Evolutionary conservation across 1,140 invertebrate species (phyloP), one percentile per base, ranked within the genome.

Genomic region (Ceratosolen fusciceps): DNA sequence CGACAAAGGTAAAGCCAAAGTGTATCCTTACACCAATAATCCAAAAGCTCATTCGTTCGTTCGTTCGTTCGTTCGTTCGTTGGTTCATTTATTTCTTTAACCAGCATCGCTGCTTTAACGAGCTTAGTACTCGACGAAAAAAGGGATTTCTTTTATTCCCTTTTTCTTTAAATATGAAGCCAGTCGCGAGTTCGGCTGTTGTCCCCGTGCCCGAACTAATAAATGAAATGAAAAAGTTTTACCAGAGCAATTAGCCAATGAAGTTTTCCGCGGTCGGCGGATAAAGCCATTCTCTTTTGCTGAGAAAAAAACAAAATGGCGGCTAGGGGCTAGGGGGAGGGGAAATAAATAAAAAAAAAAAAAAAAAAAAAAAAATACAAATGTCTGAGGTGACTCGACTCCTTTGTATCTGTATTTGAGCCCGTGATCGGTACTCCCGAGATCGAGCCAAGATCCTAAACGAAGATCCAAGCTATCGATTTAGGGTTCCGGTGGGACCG

Each of bases 1-100:
- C n/a, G n/a, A 77, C 81, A 76, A 9, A 21, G 19, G 83, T 85
- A 79, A 74, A 83, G 80, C 83, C 76, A 37, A n/a, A 7, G 16
- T 19, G 31, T 14, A 37, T 37, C 5, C 19, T 24, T 65, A 65
- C n/a, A 37, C 19, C 9, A 8, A 65, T 10, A 37, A 37, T 37
- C n/a, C 14, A 37, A 65, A 21, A n/a, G 34, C 37, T 65, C 5
- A 1, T n/a, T n/a, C n/a, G n/a, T n/a, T n/a, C n/a, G n/a, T n/a
- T n/a, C n/a, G n/a, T n/a, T n/a, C n/a, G n/a, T n/a, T n/a, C n/a
- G n/a, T n/a, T n/a, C n/a, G n/a, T n/a, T n/a, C n/a, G n/a, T n/a
- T n/a, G n/a, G n/a, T n/a, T 2, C 60, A 65, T 65, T 29, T 60
- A 26, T 62, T 62, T 34, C 16, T 4, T 14, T 29, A 60, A 60